Evolutionary conservation across 2,888 invertebrate species (phyloP).

Genomic region (Drosophila neotestacea): DNA sequence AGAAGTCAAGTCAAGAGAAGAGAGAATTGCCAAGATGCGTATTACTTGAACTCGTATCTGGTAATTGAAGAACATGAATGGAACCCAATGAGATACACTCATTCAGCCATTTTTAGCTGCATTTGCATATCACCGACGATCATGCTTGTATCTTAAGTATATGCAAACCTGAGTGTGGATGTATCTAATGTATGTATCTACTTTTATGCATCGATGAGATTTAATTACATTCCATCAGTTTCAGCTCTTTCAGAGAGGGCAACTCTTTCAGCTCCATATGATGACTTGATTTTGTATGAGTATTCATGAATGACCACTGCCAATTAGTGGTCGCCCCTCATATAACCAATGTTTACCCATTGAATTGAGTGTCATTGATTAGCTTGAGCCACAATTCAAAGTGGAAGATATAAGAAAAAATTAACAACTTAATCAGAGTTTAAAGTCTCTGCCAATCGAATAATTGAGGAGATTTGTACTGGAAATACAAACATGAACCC

Average conservation of each 20-base stretch:
- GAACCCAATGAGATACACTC: constrained; percentile 29
- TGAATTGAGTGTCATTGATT: constrained; percentile 21
- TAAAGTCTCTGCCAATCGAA: constrained; percentile 1
- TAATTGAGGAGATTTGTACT: background rate
- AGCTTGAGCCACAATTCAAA: background rate
- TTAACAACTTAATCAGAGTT: background rate
- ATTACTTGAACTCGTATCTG: constrained; percentile 36
- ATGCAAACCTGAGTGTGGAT: constrained; percentile 3
- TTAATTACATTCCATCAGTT: constrained; percentile 81
- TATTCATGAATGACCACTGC: constrained; percentile 19
- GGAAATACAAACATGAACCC: constrained; percentile 7
- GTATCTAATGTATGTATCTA: constrained; percentile 17
- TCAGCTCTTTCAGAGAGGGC: constrained; percentile 34
- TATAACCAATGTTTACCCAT: constrained; percentile 32
- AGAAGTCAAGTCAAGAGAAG: constrained; percentile 21
- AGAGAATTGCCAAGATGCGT: constrained; percentile 47
- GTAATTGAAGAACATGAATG: constrained; percentile 70
- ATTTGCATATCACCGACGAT: constrained; percentile 29
- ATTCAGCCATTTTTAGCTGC: constrained; percentile 44
- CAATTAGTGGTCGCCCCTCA: constrained; percentile 41
- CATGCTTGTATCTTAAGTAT: constrained; percentile 2
- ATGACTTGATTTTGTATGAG: constrained; percentile 5
- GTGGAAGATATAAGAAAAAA: background rate
- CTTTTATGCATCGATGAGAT: constrained; percentile 80
- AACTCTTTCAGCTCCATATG: constrained; percentile 1